phyloP scores from a whole-genome alignment of 1,140 invertebrate species.

The Procambarus clarkii region DNA sequence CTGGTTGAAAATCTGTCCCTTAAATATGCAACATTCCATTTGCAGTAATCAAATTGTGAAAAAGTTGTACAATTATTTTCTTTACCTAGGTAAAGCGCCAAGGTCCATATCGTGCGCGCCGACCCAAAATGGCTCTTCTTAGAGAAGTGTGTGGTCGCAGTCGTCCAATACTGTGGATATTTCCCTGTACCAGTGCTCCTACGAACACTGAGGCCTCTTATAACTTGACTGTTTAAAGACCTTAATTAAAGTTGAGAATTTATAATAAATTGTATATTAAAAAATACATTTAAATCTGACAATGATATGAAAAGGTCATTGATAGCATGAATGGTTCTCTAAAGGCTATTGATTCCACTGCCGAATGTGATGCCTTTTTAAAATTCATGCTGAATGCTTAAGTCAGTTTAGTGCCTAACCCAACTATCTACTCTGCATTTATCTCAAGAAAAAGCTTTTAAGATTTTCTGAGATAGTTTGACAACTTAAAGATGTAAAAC shows the following conservation, averaged over 20 bases:
- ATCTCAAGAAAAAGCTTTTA: not conserved
- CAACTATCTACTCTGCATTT: not conserved
- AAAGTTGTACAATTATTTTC: not conserved
- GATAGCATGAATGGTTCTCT: not conserved
- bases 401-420: conserved; percentile 7
- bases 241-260: not conserved
- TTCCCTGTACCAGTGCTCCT: conserved; percentile 79
- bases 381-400: not conserved
- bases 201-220: conserved; percentile 60
- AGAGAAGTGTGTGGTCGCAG: conserved; percentile 88
- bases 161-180: conserved; percentile 82
- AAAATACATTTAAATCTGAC: too few relatives aligned
- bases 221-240: conserved; percentile 46
- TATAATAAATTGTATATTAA: not conserved
- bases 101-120: conserved; percentile 81
- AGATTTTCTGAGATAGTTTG: not conserved
- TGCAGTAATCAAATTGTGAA: too few relatives aligned
- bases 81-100: conserved; percentile 75
- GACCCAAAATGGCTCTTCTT: conserved; percentile 83
- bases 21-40: too few relatives aligned
- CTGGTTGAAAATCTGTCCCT: too few relatives aligned
- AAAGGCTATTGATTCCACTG: not conserved
- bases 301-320: conserved; percentile 4
- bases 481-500: not conserved
- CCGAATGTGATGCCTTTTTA: not conserved